phyloP scores from a whole-genome alignment of 1,140 invertebrate species.

The Triops longicaudatus region DNA sequence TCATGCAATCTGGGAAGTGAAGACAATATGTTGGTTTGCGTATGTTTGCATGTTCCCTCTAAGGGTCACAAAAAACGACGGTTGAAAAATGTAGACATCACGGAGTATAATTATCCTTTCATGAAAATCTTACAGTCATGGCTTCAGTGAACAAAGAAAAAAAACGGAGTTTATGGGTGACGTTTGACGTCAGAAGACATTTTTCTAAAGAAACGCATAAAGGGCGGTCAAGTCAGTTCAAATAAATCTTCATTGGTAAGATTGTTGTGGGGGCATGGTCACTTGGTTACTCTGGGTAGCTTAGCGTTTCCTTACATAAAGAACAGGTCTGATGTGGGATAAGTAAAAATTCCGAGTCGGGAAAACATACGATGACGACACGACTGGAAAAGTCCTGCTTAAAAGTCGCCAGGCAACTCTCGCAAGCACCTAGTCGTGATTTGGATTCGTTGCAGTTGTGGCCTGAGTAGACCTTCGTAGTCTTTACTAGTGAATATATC shows the following conservation, averaged over 20 bases:
- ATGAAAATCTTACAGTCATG: too few relatives aligned
- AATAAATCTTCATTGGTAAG: not conserved
- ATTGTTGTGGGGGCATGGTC: not conserved
- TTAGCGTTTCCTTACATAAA: not conserved
- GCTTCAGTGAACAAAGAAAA: too few relatives aligned
- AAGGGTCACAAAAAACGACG: too few relatives aligned
- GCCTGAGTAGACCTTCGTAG: not conserved
- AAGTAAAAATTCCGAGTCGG: not conserved
- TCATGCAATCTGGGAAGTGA: too few relatives aligned
- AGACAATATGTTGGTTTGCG: too few relatives aligned
- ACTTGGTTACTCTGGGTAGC: not conserved
- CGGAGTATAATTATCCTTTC: too few relatives aligned
- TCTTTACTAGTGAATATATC: not conserved
- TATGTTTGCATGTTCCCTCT: too few relatives aligned
- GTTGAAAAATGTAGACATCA: too few relatives aligned
- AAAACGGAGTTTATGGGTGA: not conserved
- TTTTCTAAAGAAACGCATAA: not conserved
- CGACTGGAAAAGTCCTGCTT: conserved; percentile 1
- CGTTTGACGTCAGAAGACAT: not conserved
- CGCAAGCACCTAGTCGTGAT: conserved; percentile 2
- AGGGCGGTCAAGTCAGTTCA: not conserved
- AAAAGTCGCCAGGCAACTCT: not conserved
- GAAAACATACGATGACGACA: conserved; percentile 5
- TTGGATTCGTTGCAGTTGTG: not conserved
- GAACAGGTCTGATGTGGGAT: conserved; percentile 5